These are phyloP conservation scores for Mus spicilegus DNA, from an alignment of 2,113 vertebrate species.

Conservation along the genomic window DNA sequence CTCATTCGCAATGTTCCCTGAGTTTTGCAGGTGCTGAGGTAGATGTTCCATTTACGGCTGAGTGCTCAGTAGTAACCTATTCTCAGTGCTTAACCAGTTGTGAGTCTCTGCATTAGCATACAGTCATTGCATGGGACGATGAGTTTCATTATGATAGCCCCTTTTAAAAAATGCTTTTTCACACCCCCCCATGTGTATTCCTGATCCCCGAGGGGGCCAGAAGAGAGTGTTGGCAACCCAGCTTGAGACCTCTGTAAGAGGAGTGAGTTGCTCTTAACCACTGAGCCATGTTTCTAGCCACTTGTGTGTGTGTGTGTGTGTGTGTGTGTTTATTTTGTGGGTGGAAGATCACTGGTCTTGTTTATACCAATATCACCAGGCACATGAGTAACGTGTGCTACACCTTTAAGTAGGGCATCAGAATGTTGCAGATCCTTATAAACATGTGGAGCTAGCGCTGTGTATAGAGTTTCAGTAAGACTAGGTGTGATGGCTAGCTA, in stretches of 20 bases:
- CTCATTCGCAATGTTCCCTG: neutral
- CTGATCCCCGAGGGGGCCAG: neutral
- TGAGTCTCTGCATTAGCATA: neutral
- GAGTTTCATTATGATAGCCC: neutral
- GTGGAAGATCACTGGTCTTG: neutral
- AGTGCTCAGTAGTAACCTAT: too few relatives aligned
- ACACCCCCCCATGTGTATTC: neutral
- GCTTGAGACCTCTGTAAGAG: neutral
- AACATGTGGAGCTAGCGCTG: neutral
- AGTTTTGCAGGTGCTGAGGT: neutral
- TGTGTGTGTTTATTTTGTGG: too few relatives aligned
- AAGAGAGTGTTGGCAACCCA: neutral
- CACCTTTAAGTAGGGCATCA: neutral
- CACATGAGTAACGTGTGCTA: neutral
- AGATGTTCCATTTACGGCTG: neutral
- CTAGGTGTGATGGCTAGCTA: neutral
- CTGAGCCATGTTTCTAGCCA: too few relatives aligned
- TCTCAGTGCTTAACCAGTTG: neutral
- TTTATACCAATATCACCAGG: neutral
- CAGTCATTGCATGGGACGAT: neutral
- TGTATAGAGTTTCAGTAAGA: neutral
- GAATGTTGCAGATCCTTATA: neutral
- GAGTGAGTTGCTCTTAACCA: neutral
- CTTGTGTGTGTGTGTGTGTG: neutral
- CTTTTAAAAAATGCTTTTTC: neutral